Conservation (phyloP, 1,140 invertebrate species). For the Cotesia chilonis region DNA sequence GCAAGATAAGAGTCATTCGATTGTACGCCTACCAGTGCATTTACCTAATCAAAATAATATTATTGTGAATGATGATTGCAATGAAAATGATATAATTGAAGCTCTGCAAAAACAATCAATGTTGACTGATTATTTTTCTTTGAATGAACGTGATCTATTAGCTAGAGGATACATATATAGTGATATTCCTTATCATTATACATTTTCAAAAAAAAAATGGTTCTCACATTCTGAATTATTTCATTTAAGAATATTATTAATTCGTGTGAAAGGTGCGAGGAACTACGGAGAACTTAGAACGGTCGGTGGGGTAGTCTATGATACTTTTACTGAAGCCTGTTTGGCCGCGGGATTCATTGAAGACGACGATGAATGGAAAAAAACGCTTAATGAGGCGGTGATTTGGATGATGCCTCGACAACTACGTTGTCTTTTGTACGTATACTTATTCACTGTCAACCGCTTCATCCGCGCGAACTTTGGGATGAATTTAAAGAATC, state of each 20-base stretch:
- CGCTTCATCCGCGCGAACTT: background rate
- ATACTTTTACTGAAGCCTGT: slow-evolving; percentile 27
- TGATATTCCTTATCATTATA: slow-evolving; percentile 1
- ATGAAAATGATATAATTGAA: background rate
- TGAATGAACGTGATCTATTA: background rate
- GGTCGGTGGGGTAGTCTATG: slow-evolving; percentile 25
- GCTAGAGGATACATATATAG: background rate
- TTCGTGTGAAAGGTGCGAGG: slow-evolving; percentile 14
- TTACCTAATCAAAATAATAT: slow-evolving; percentile 1
- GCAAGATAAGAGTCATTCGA: background rate
- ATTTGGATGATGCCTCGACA: slow-evolving; percentile 2
- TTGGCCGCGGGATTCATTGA: slow-evolving; percentile 35
- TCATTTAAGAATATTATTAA: slow-evolving; percentile 12
- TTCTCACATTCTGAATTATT: too few species aligned
- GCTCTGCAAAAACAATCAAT: background rate
- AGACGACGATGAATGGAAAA: slow-evolving; percentile 35
- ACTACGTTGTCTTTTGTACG: slow-evolving; percentile 13
- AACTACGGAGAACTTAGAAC: slow-evolving; percentile 31
- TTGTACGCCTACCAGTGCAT: background rate
- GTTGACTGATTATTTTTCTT: slow-evolving; percentile 2
- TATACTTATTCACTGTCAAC: background rate
- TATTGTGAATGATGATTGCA: slow-evolving; percentile 1
- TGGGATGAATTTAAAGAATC: background rate
- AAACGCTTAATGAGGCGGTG: slow-evolving; percentile 23
- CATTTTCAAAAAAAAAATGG: background rate